These are phyloP conservation scores for Sula dactylatra DNA, from an alignment of 2,113 vertebrate genomes.

Conservation along the genomic window DNA sequence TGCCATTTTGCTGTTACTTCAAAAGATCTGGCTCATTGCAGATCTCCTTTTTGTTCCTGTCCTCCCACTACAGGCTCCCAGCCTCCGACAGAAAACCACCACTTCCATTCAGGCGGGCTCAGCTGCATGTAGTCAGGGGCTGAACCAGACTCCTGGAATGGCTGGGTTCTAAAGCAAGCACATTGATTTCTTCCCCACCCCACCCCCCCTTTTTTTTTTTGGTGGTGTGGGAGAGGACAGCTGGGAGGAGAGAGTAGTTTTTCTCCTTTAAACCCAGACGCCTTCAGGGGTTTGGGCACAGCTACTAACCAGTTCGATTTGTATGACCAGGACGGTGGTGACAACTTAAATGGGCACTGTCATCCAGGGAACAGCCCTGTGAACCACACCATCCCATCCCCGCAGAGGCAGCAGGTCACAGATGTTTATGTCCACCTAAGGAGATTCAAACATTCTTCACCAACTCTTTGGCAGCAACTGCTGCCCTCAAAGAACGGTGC, in stretches of 20 bases:
- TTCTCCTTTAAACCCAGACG: not conserved
- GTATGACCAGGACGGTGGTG: accelerated
- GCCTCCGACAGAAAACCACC: not conserved
- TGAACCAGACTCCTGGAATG: not conserved
- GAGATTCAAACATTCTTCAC: no score
- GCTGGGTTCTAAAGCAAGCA: not conserved
- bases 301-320: not conserved
- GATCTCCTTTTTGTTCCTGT: not conserved
- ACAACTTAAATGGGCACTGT: not conserved
- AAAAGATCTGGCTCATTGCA: not conserved
- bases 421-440: not conserved
- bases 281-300: not conserved
- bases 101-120: not conserved
- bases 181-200: no score
- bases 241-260: not conserved
- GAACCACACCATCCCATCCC: no score
- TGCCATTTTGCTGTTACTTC: not conserved
- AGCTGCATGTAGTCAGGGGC: not conserved
- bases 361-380: not conserved
- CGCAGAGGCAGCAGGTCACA: not conserved
- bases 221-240: no score
- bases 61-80: not conserved
- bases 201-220: not conserved
- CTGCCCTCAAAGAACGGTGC: not conserved
- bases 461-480: not conserved